phyloP scores from a whole-genome alignment of 2,113 vertebrate species.

The Gallinago paraguaiae region DNA sequence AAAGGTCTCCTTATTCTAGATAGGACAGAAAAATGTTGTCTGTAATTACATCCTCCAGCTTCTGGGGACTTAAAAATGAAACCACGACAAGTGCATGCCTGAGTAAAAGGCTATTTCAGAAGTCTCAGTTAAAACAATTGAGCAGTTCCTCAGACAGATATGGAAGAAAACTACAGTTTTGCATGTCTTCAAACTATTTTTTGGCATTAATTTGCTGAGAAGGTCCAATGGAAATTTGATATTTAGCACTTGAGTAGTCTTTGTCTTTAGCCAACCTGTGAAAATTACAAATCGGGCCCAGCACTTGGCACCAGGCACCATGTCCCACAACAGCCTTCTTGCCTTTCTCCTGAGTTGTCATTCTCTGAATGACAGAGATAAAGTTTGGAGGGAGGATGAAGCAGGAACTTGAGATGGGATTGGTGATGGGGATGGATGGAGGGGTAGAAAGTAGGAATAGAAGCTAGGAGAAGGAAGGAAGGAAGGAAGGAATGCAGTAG shows the following conservation, averaged over 20 bases:
- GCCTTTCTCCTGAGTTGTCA: background rate
- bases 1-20: background rate
- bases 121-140: background rate
- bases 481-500: background rate
- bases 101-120: background rate
- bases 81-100: background rate
- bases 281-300: background rate
- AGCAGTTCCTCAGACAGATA: background rate
- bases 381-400: background rate
- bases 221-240: background rate
- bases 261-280: background rate
- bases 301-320: background rate
- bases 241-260: background rate
- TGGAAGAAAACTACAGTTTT: background rate
- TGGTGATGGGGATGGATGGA: background rate
- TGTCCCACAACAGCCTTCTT: background rate
- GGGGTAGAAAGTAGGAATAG: background rate
- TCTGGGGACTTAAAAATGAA: background rate
- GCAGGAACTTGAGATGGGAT: background rate
- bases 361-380: background rate
- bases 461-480: background rate
- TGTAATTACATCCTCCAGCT: background rate
- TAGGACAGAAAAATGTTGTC: background rate
- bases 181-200: background rate
- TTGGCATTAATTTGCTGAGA: background rate